Conservation (phyloP, 1,140 invertebrate species). For the Metopolophium dirhodum region DNA sequence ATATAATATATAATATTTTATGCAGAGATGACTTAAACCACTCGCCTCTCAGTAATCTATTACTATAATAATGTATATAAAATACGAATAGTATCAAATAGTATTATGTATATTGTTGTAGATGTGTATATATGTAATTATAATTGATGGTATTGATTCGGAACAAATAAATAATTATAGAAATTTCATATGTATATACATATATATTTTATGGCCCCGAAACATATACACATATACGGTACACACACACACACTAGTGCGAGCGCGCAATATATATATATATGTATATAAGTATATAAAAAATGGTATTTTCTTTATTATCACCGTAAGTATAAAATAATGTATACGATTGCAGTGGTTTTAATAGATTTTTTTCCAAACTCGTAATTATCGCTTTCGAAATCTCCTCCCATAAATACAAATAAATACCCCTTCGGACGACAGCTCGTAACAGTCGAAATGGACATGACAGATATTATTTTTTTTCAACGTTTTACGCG, state of each 20-base stretch:
- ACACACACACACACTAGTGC: background rate
- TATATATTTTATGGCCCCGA: background rate
- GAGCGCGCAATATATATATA: background rate
- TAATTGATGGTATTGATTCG: background rate
- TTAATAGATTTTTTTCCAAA: slow-evolving; percentile 51
- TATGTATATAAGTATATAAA: background rate
- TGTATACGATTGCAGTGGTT: slow-evolving; percentile 34
- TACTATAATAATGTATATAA: background rate
- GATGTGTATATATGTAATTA: background rate
- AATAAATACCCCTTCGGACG: slow-evolving; percentile 44
- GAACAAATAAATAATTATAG: slow-evolving; percentile 12
- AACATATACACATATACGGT: background rate
- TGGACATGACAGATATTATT: slow-evolving; percentile 46
- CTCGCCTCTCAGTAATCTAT: no score
- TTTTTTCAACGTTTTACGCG: slow-evolving; percentile 41
- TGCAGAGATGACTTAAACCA: background rate
- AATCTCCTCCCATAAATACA: slow-evolving; percentile 52
- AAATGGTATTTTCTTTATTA: slow-evolving; percentile 27
- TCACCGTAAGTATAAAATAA: slow-evolving; percentile 42
- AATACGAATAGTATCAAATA: background rate
- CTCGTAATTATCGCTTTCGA: slow-evolving; percentile 52
- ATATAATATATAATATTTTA: background rate
- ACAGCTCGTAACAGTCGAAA: slow-evolving; percentile 53
- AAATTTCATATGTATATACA: background rate
- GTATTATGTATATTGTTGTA: background rate